Evolutionary conservation across 2,888 invertebrate genomes (phyloP).

Genomic region (Diarsia dahlii): DNA sequence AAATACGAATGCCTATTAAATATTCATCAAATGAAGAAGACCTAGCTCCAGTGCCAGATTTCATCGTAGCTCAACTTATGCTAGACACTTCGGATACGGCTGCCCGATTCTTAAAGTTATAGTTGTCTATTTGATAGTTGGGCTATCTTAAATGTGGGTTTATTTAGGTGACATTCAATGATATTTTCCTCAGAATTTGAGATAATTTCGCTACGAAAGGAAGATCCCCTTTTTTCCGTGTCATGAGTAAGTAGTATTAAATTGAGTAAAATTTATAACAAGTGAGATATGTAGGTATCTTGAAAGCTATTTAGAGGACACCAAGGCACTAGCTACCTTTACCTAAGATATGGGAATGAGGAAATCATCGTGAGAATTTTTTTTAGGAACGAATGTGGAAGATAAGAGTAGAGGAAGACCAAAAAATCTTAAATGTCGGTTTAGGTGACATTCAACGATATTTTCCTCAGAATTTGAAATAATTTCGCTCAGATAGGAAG

Average conservation of each 20-base stretch:
- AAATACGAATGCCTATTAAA: neutral
- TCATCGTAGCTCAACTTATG: neutral
- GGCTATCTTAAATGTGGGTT: conserved; percentile 28
- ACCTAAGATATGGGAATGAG: neutral
- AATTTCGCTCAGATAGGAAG: neutral
- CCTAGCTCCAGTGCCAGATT: neutral
- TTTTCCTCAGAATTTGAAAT: neutral
- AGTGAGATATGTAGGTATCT: neutral
- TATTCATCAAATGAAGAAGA: conserved; percentile 6
- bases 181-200: neutral
- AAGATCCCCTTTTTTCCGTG: neutral
- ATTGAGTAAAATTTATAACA: neutral
- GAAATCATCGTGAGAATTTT: too few relatives aligned
- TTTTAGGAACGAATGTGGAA: too few relatives aligned
- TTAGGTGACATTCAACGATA: conserved; percentile 17
- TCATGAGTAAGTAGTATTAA: neutral
- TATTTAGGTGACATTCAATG: conserved; percentile 40
- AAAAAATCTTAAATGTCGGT: conserved; percentile 21
- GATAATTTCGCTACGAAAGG: neutral
- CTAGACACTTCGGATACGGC: neutral
- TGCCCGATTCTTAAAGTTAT: conserved; percentile 23
- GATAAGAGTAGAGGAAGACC: too few relatives aligned
- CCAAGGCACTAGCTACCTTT: neutral
- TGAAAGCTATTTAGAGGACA: neutral
- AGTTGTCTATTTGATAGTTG: conserved; percentile 26